These are phyloP conservation scores for Lasioglossum marginatum DNA, from an alignment of 2,888 invertebrate genomes.

Conservation along the genomic window DNA sequence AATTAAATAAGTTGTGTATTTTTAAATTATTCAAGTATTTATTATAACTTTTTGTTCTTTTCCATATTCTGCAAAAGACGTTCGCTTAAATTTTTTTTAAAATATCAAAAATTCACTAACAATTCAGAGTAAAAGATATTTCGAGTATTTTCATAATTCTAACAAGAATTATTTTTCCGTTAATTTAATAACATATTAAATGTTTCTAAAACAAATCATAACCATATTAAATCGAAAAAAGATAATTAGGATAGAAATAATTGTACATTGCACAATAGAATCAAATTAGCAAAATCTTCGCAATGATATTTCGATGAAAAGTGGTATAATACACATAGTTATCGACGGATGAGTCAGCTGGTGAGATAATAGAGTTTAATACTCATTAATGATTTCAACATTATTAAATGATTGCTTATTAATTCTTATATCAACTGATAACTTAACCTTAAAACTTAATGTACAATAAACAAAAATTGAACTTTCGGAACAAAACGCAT, in stretches of 20 bases:
- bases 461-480: conserved; percentile 49
- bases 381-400: background rate
- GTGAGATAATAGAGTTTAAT: conserved; percentile 6
- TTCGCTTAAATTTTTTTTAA: too few species aligned
- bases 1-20: background rate
- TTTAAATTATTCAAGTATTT: background rate
- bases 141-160: background rate
- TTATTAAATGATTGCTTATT: conserved; percentile 24
- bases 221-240: background rate
- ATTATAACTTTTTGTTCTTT: background rate
- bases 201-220: background rate
- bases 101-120: background rate
- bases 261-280: conserved; percentile 25
- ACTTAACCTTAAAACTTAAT: conserved; percentile 52
- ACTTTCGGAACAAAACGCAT: conserved; percentile 1
- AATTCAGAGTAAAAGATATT: background rate
- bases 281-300: background rate
- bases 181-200: background rate
- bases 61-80: too few species aligned
- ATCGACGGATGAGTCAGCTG: background rate
- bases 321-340: background rate
- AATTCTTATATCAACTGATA: conserved; percentile 16
- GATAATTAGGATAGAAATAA: background rate
- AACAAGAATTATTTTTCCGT: background rate
- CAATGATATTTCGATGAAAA: background rate